Conservation (phyloP, 2,113 vertebrate species). For the Phrynosoma platyrhinos region DNA sequence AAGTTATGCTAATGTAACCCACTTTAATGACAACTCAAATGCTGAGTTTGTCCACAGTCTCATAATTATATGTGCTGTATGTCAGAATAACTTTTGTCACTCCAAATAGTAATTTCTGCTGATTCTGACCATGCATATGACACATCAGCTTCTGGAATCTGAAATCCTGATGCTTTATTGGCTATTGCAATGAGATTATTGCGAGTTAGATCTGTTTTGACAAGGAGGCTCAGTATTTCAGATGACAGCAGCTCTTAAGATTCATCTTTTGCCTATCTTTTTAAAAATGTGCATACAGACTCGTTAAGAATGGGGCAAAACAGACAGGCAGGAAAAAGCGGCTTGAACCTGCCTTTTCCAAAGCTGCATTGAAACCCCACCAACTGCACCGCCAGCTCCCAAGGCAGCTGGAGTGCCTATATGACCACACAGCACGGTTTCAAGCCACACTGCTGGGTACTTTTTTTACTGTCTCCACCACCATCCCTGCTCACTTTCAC, state of each 20-base stretch:
- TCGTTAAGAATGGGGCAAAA: fast-evolving
- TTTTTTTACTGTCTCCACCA: no score
- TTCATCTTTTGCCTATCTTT: not conserved
- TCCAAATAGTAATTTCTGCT: constrained; percentile 1
- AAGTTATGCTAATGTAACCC: constrained; percentile 1
- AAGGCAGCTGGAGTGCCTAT: no score
- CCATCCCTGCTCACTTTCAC: no score
- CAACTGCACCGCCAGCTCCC: no score
- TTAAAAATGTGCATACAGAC: not conserved
- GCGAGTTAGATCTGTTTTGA: constrained; percentile 22
- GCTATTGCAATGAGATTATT: constrained; percentile 18
- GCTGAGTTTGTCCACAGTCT: not conserved
- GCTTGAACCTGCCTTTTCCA: no score
- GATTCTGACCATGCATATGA: not conserved
- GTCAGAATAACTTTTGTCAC: constrained; percentile 10
- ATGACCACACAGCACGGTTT: no score
- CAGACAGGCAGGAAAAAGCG: no score
- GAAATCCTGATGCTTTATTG: constrained; percentile 2
- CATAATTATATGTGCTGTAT: not conserved
- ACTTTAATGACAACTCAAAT: constrained; percentile 17
- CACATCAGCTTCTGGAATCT: not conserved
- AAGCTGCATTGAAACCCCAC: no score
- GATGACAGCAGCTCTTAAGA: not conserved
- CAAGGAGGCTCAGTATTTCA: not conserved
- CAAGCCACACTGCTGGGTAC: no score